Conservation (phyloP, 2,797 vertebrate genomes). For the Toxotes lorentzi region DNA sequence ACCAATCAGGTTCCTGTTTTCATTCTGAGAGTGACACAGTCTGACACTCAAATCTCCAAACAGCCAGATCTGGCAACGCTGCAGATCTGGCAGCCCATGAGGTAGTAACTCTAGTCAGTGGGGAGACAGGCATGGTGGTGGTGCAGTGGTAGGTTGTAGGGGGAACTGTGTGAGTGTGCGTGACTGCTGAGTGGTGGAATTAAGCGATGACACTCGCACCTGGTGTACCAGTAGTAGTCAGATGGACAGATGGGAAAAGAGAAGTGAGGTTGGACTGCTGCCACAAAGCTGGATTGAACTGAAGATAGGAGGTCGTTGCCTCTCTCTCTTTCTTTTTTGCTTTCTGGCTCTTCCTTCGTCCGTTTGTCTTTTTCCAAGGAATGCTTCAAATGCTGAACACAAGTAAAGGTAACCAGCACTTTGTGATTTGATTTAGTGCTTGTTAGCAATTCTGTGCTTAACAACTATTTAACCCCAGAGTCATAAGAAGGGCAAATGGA, state of each 20-base stretch:
- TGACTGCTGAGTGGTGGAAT: conserved; percentile 59
- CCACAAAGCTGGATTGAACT: conserved; percentile 34
- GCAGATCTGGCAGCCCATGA: conserved; percentile 53
- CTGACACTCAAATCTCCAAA: conserved; percentile 52
- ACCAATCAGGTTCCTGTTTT: conserved; percentile 67
- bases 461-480: background rate
- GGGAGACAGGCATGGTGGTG: conserved; percentile 33
- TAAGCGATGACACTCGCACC: conserved; percentile 67
- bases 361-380: conserved; percentile 31
- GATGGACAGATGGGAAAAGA: conserved; percentile 66
- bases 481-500: background rate
- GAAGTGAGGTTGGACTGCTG: conserved; percentile 55
- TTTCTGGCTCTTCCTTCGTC: conserved; percentile 20
- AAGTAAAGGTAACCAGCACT: conserved; percentile 62
- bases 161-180: conserved; percentile 47
- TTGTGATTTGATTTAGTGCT: conserved; percentile 26
- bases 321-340: conserved; percentile 18
- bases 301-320: conserved; percentile 35
- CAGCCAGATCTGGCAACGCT: conserved; percentile 57
- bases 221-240: conserved; percentile 69
- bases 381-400: conserved; percentile 32
- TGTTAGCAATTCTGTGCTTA: conserved; percentile 9
- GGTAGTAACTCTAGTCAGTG: conserved; percentile 40
- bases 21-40: conserved; percentile 45
- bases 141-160: conserved; percentile 36